phyloP scores from a whole-genome alignment of 2,888 invertebrate genomes.

The Amphipoea lucens region DNA sequence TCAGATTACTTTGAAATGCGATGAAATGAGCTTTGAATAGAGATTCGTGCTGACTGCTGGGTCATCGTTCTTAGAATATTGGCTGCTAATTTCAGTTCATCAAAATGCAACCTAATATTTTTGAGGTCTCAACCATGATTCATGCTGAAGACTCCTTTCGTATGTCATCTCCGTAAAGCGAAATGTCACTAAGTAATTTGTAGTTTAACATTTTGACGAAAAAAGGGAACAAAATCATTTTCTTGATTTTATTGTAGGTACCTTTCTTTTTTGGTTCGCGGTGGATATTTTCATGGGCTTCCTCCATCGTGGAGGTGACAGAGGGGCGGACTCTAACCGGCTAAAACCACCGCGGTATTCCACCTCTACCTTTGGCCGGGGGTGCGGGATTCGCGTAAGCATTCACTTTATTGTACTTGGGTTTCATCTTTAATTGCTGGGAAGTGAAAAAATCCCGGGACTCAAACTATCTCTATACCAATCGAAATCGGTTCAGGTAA shows the following conservation, averaged over 20 bases:
- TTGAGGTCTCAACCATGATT: conserved; percentile 19
- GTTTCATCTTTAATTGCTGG: neutral
- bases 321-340: no score
- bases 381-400: no score
- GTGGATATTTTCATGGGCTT: no score
- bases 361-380: no score
- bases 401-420: no score
- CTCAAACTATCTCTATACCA: no score
- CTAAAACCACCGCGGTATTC: no score
- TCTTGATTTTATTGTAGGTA: no score
- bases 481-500: no score
- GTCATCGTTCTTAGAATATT: conserved; percentile 35
- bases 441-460: no score
- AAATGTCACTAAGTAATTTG: neutral
- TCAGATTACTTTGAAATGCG: conserved; percentile 20
- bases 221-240: neutral
- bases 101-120: conserved; percentile 26
- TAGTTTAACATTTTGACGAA: neutral
- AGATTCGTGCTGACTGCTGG: neutral
- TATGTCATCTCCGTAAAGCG: neutral
- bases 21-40: neutral
- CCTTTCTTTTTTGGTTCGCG: no score
- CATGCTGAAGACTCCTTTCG: conserved; percentile 5
- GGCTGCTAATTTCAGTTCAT: conserved; percentile 20
- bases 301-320: no score